Percentiles rank a stretch among this genome's conserved stretches.
Conservation (phyloP, 2,888 invertebrate species). For the Cataglyphis cursor region DNA sequence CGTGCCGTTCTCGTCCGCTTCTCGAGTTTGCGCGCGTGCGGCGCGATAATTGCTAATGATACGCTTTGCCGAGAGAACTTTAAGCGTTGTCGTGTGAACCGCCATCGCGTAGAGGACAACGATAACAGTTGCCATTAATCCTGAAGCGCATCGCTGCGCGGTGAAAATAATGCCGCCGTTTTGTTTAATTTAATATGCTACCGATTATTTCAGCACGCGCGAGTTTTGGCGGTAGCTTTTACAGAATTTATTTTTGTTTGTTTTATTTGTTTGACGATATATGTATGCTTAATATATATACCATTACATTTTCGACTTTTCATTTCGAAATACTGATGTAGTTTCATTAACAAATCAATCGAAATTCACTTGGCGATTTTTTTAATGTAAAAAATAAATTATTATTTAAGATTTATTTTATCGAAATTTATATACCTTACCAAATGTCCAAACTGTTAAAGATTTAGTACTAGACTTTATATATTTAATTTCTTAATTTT, state of each 20-base stretch:
- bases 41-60: conserved; percentile 55
- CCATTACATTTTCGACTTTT: not conserved
- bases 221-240: conserved; percentile 8
- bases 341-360: not conserved
- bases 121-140: conserved; percentile 46
- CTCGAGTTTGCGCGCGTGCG: not conserved
- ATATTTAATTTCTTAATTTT: not conserved
- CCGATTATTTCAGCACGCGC: conserved; percentile 38
- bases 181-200: conserved; percentile 46
- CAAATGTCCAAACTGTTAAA: not conserved
- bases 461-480: not conserved
- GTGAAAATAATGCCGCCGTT: conserved; percentile 46
- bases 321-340: not conserved
- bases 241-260: conserved; percentile 5
- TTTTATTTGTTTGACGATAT: not conserved
- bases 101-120: not conserved
- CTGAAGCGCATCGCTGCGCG: conserved; percentile 31
- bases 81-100: conserved; percentile 35
- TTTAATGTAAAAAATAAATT: not conserved
- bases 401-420: not conserved
- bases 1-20: conserved; percentile 1
- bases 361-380: not conserved
- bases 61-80: conserved; percentile 44
- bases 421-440: not conserved
- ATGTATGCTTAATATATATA: not conserved